phyloP scores from a whole-genome alignment of 2,888 invertebrate species.

The Drosophila monieri region DNA sequence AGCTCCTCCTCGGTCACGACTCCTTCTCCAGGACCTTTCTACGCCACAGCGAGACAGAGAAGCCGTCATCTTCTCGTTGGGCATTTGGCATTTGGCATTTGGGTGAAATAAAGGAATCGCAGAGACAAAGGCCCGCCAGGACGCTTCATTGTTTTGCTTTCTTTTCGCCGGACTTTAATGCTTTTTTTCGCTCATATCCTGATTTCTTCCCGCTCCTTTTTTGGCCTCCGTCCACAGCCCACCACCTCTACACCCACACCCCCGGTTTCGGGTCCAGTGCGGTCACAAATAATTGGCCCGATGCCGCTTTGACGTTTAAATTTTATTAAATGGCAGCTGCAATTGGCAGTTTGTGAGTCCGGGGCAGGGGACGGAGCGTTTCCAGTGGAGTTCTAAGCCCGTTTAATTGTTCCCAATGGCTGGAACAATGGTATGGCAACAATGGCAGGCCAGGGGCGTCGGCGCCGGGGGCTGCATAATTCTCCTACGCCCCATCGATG shows the following conservation, averaged over 20 bases:
- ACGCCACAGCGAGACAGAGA: background rate
- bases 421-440: conserved; percentile 58
- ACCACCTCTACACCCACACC: conserved; percentile 13
- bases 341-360: conserved; percentile 62
- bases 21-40: background rate
- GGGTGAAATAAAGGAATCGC: conserved; percentile 52
- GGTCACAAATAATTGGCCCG: conserved; percentile 72
- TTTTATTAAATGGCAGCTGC: conserved; percentile 72
- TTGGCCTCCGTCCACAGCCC: no score
- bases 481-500: conserved; percentile 52
- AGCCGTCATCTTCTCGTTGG: conserved; percentile 12
- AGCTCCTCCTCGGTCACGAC: background rate
- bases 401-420: conserved; percentile 63
- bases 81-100: conserved; percentile 4
- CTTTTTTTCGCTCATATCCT: conserved; percentile 2
- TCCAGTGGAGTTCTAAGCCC: conserved; percentile 52
- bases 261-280: conserved; percentile 43
- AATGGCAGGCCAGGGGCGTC: conserved; percentile 17
- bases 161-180: conserved; percentile 12
- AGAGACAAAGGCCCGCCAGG: conserved; percentile 50
- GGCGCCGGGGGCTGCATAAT: conserved; percentile 48
- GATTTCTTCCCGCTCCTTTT: background rate
- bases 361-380: background rate
- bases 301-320: conserved; percentile 67
- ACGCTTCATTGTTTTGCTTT: conserved; percentile 33